Evolutionary conservation across 2,888 invertebrate genomes (phyloP), one percentile per base, ranked within the genome.

Genomic region (Oxytorus armatus): DNA sequence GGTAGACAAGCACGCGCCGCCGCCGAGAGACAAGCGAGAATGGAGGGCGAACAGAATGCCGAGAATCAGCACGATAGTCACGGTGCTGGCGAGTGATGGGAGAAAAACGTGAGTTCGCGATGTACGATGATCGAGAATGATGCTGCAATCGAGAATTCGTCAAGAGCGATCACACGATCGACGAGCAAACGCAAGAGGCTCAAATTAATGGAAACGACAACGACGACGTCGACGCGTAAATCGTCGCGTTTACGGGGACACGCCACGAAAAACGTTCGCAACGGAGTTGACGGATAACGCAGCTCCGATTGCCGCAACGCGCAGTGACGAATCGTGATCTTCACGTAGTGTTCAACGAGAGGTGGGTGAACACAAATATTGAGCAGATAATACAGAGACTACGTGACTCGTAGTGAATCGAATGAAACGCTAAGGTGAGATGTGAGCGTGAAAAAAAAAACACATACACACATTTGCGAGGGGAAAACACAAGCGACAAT

Each of bases 1-100:
- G 96, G 96, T 39, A 93, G 96, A 79, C 95, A 95, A 77, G 95
- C 95, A 4, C 93, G 93, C 65, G 93, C 93, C 1, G 93, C 93
- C 44, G 93, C 93, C 39, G 92, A 92, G 72, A 83, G 92, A 25
- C 92, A 92, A 73, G 92, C 91, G 8, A 87, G 91, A 42, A 87
- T 90, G 86, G 90, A 90, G 74, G 90, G 85, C 91, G 96, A 86
- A 94, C 95, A 85, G 93, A 94, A 83, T 79, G 82, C 79, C 18
- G 81, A 84, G 1, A 75, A 81, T 47, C 86, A 86, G 51, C 82
- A 86, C 75, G 90, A 88, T 70, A 85, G 82, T 82, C 88, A 85
- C 25, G 73, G 73, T 7, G 16, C 59, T 78, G 86, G 84, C 44
- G 88, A 89, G 81, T 89, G 88, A 89, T 84, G 76, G 74, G 51